A percentile compares a stretch with the other conserved stretches of the same genome.
Conservation (phyloP, 2,888 invertebrate genomes). For the Epistrophe grossulariae region DNA sequence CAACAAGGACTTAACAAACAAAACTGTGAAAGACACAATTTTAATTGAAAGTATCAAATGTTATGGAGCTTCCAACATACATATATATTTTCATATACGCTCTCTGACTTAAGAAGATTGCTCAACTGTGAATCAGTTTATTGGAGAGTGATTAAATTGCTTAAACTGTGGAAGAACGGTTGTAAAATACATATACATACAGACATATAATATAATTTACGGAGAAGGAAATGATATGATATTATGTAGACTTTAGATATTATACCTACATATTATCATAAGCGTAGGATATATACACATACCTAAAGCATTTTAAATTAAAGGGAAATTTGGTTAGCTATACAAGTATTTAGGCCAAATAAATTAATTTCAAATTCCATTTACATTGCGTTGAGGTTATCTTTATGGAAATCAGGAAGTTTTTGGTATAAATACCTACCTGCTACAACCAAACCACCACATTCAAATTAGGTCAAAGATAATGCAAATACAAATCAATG, state of each 20-base stretch:
- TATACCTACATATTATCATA: too few relatives aligned
- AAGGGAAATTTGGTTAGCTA: constrained; percentile 11
- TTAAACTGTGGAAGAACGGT: constrained; percentile 51
- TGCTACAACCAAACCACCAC: neutral
- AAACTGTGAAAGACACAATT: constrained; percentile 56
- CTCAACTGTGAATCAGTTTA: constrained; percentile 66
- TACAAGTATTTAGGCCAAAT: constrained; percentile 22
- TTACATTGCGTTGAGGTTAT: constrained; percentile 26
- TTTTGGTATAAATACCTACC: neutral
- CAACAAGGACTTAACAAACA: constrained; percentile 51
- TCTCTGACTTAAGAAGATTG: constrained; percentile 52
- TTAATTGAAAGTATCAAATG: constrained; percentile 74
- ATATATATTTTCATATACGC: neutral
- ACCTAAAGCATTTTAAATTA: constrained; percentile 23
- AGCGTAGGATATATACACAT: neutral
- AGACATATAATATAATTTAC: too few relatives aligned
- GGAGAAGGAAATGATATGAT: neutral
- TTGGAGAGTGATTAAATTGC: constrained; percentile 72
- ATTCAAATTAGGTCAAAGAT: constrained; percentile 1
- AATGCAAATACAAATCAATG: constrained; percentile 19
- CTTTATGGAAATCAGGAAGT: constrained; percentile 20
- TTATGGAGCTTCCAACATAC: neutral
- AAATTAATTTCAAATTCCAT: constrained; percentile 33
- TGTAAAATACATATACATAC: neutral
- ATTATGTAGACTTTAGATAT: neutral